Conservation (phyloP, 2,113 vertebrate species). For the Egretta garzetta region DNA sequence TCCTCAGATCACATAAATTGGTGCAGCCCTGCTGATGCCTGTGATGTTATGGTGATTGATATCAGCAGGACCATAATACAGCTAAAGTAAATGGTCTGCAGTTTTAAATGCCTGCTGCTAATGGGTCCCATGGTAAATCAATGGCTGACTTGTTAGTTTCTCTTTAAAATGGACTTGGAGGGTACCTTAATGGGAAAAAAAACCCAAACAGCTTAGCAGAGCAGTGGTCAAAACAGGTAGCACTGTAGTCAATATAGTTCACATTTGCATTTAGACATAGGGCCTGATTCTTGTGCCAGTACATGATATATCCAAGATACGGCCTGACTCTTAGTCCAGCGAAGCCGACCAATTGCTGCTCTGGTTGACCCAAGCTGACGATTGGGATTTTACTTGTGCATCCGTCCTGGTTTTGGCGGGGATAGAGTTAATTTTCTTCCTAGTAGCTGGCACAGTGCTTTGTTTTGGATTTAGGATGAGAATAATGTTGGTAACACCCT, state of each 20-base stretch:
- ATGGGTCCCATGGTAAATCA: conserved; percentile 25
- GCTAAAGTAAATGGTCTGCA: conserved; percentile 15
- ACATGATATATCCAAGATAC: rapidly evolving
- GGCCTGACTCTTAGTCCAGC: background rate
- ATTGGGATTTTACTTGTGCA: background rate
- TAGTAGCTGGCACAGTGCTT: background rate
- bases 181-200: background rate
- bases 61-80: conserved; percentile 24
- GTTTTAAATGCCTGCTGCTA: conserved; percentile 32
- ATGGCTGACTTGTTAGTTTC: conserved; percentile 41
- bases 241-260: background rate
- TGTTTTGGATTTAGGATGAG: background rate
- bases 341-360: background rate
- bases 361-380: background rate
- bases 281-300: background rate
- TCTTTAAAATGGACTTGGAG: conserved; percentile 10
- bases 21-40: conserved; percentile 13
- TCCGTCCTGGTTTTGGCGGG: background rate
- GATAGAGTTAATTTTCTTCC: background rate
- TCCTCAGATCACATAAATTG: background rate
- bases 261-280: background rate
- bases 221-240: background rate
- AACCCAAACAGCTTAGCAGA: background rate
- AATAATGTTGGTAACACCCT: too few species aligned
- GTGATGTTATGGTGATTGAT: conserved; percentile 43